Evolutionary conservation across 2,888 invertebrate genomes (phyloP).

Genomic region (Ariolimax columbianus): DNA sequence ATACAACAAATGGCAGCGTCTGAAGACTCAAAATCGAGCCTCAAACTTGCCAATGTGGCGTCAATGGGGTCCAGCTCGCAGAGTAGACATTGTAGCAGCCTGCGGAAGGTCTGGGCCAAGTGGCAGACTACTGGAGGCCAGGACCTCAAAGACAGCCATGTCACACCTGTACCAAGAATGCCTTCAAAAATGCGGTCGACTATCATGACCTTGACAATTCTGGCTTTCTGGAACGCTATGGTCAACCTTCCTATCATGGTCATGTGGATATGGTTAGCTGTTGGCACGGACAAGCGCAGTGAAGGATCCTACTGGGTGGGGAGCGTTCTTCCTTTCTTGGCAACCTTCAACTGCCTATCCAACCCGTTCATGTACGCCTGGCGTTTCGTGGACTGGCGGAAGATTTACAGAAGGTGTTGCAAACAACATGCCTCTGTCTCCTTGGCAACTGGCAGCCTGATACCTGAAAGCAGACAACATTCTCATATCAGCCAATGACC

Average conservation of each 20-base stretch:
- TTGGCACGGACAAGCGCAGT: not conserved
- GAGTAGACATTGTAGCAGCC: too few relatives aligned
- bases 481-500: too few relatives aligned
- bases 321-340: not conserved
- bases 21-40: not conserved
- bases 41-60: not conserved
- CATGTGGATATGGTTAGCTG: slow-evolving; percentile 30
- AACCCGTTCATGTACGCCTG: slow-evolving; percentile 35
- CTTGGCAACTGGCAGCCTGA: too few relatives aligned
- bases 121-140: not conserved
- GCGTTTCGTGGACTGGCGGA: slow-evolving; percentile 36
- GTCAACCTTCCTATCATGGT: not conserved
- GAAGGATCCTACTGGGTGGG: not conserved
- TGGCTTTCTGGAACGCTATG: slow-evolving; percentile 24
- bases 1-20: too few relatives aligned
- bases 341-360: not conserved
- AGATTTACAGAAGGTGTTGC: not conserved
- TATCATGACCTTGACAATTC: slow-evolving; percentile 18
- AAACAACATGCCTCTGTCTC: not conserved
- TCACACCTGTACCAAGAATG: not conserved
- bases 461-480: too few relatives aligned
- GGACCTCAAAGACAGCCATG: not conserved
- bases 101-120: not conserved
- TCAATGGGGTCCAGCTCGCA: not conserved
- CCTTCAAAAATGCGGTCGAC: slow-evolving; percentile 12